Percentiles rank a stretch among this genome's conserved stretches.
Conservation (phyloP, 2,888 invertebrate genomes). For the Ephialtes manifestator region DNA sequence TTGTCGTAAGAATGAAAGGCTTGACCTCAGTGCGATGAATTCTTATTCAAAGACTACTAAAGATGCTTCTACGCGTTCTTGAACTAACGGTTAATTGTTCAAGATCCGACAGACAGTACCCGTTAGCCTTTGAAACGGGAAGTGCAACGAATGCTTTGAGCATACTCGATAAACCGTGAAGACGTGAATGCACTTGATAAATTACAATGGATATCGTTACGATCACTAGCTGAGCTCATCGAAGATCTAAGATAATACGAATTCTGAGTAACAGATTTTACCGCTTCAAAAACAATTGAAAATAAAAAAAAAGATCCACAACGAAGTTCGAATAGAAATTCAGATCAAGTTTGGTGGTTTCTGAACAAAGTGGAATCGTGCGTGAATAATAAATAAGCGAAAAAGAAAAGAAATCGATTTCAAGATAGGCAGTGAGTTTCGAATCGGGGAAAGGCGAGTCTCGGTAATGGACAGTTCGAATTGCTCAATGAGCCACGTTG, state of each 20-base stretch:
- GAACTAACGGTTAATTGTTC: conserved; percentile 63
- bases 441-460: conserved; percentile 69
- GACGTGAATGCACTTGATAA: conserved; percentile 60
- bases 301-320: background rate
- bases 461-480: conserved; percentile 56
- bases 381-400: conserved; percentile 37
- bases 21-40: conserved; percentile 1
- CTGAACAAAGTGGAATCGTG: conserved; percentile 23
- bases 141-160: conserved; percentile 55
- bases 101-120: conserved; percentile 57
- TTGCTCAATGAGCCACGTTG: conserved; percentile 61
- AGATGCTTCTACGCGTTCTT: conserved; percentile 53
- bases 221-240: conserved; percentile 24
- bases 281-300: background rate
- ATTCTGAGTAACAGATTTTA: background rate
- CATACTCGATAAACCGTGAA: conserved; percentile 60
- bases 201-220: conserved; percentile 37
- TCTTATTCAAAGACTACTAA: conserved; percentile 43
- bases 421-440: conserved; percentile 51
- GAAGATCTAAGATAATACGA: conserved; percentile 2
- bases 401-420: conserved; percentile 63
- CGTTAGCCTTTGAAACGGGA: conserved; percentile 70
- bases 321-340: background rate
- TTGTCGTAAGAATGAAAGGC: background rate
- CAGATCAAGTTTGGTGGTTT: background rate